Base-by-base conservation (phyloP, 2,113 vertebrate species). In the Centropristis striata region DNA sequence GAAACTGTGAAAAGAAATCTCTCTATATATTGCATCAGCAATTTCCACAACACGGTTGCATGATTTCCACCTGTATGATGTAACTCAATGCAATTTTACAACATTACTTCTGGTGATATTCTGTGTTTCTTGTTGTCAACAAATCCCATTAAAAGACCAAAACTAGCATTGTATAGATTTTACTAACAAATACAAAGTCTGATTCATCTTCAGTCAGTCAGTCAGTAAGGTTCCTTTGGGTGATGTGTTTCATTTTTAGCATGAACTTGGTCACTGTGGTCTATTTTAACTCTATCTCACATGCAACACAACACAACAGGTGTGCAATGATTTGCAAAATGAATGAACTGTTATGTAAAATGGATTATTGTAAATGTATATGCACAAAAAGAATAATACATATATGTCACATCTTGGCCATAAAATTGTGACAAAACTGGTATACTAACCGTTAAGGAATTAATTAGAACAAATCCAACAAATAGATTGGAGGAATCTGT, bases 181-280 rank as follows among this genome's bases (percentile, higher is more conserved):
- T 27, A 49, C 28, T 39, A 36, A 37, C 27, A 37, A 37, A 13
- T 11, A 65, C 8, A 14, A 5, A 32, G 37, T 11, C 6, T 66
- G 11, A n/a, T 36, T 4, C 21, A 21, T 5, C 20, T 15, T 21
- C 21, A 28, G 37, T 57, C 15, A 44, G 18, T 4, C 7, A 11
- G 16, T 14, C 0, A 4, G 9, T n/a, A n/a, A n/a, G n/a, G n/a
- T 21, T 20, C 5, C 14, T 28, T 4, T 14, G 2, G 0, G 1
- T 18, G 36, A 44, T 18, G 11, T 32, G 27, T 37, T 75, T 21
- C n/a, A 36, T 18, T 36, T 13, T n/a, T 10, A 49, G 18, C 13
- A 14, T 42, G 16, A 55, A 42, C 9, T 10, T 16, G 28, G 13
- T 0, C 44, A 20, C 28, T 21, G 11, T 25, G 46, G 71, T 42